Evolutionary conservation across 2,113 vertebrate species (phyloP), one percentile per base, ranked within the genome.

Genomic region (Merops nubicus): DNA sequence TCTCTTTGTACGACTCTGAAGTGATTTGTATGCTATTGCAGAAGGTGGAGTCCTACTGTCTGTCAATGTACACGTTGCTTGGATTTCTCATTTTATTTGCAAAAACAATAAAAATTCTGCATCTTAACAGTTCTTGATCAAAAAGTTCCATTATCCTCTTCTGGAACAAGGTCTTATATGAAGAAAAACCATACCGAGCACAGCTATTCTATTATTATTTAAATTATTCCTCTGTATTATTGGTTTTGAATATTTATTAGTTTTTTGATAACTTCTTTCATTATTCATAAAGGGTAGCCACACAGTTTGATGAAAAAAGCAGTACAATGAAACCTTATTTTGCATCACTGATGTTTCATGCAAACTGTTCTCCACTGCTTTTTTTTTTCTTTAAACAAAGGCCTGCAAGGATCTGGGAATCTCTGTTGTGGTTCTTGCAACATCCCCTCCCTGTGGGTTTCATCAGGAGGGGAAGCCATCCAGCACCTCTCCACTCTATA

Each of bases 231-330:
- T 76, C 76, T 82, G 42, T 85, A 88, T 97, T 96, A 95, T 76
- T 95, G 78, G 89, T 72, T 93, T 95, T 96, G 95, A 96, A 97
- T 96, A 97, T 96, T 95, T 97, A 97, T 97, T 97, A 94, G 88
- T 62, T 96, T 97, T 91, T 95, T 93, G 31, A 97, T 95, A 95
- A 80, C 89, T 3, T 65, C 65, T 96, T 97, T 96, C 92, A 92
- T 97, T 96, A 97, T 97, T 97, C 95, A 96, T 88, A 89, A 95
- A 91, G 92, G 54, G 56, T 93, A 82, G 60, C 90, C 79, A 80
- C 63, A 60, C 6, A 3, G 70, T 93, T 79, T 81, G 91, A 85
- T 91, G 85, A 80, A 91, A 88, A 95, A 91, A 85, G 62, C 79
- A 64, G 45, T 74, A 91, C 72, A 90, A 83, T 91, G 45, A 92